These are phyloP conservation scores for Podarcis cretensis DNA, from an alignment of 2,113 vertebrate species.

Conservation along the genomic window DNA sequence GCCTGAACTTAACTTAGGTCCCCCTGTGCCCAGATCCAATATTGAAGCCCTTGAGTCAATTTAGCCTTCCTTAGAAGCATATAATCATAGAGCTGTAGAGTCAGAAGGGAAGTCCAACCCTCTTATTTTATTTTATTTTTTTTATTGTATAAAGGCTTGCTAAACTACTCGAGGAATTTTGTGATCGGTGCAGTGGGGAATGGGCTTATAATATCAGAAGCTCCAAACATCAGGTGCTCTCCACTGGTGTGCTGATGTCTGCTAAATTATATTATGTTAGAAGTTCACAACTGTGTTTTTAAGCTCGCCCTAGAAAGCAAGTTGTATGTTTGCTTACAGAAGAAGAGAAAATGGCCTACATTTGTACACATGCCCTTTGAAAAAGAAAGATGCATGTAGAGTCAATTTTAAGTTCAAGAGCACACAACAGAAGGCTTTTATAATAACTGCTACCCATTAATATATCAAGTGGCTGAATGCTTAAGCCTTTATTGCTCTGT, in stretches of 20 bases:
- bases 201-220: not conserved
- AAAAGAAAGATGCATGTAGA: slow-evolving; percentile 31
- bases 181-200: not conserved
- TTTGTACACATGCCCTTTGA: not conserved
- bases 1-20: too few species aligned
- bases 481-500: slow-evolving; percentile 67
- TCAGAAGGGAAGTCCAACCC: not conserved
- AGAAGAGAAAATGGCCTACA: not conserved
- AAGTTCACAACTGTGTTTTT: not conserved
- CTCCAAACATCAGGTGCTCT: not conserved
- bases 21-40: too few species aligned
- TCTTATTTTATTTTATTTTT: not conserved
- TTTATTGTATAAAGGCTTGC: not conserved
- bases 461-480: slow-evolving; percentile 47
- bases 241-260: not conserved
- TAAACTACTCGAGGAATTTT: not conserved
- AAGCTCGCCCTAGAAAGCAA: not conserved
- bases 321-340: not conserved
- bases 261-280: not conserved
- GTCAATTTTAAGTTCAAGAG: slow-evolving; percentile 44
- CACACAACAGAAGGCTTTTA: slow-evolving; percentile 39
- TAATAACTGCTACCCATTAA: slow-evolving; percentile 53
- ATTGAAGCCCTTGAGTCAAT: too few species aligned
- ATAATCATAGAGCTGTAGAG: too few species aligned
- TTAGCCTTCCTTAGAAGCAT: too few species aligned